Evolutionary conservation across 92 coral and sea anemone genomes (phyloP), one percentile per base, ranked within the genome.

Genomic region (Pocillopora meandrina): DNA sequence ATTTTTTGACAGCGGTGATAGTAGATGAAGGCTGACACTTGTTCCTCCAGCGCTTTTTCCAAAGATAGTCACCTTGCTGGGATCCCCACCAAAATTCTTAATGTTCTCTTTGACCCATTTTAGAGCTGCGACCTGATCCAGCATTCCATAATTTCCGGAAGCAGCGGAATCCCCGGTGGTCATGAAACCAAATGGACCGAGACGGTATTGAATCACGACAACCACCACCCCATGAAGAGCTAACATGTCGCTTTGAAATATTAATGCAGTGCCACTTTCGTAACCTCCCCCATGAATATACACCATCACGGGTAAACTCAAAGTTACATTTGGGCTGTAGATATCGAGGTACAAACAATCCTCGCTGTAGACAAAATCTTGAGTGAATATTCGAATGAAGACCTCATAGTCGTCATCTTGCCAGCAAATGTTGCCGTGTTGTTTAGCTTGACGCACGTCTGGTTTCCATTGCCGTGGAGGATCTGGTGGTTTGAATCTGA

Each of bases 31-130:
- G 26, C 92, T 81, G 14, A 94, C 98, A 60, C 98, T 94, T n/a
- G 93, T 74, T 7, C 90, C 98, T 9, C 98, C 98, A 1, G 95
- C 98, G 74, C 98, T 94, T 55, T 85, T 86, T 6, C 98, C 98
- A 88, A 87, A 94, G 89, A 94, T 92, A 33, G 93, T 94, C 74
- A 94, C 95, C 56, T 81, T 57, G 35, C 47, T 70, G 57, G 76
- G 77, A 69, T 81, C 49, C 15, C 85, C 85, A 59, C 85, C 92
- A 80, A 94, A 94, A 56, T 74, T 74, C 65, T 15, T 70, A 74
- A 94, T 92, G 76, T 92, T 94, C 11, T 87, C 86, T 19, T 88
- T 80, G 61, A 92, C 87, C 98, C 95, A 94, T 77, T 83, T 92
- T 23, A 94, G 88, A 3, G 95, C 95, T 21, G 82, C 89, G 59